Conservation (phyloP, 2,113 vertebrate genomes). For the Gallinago paraguaiae region DNA sequence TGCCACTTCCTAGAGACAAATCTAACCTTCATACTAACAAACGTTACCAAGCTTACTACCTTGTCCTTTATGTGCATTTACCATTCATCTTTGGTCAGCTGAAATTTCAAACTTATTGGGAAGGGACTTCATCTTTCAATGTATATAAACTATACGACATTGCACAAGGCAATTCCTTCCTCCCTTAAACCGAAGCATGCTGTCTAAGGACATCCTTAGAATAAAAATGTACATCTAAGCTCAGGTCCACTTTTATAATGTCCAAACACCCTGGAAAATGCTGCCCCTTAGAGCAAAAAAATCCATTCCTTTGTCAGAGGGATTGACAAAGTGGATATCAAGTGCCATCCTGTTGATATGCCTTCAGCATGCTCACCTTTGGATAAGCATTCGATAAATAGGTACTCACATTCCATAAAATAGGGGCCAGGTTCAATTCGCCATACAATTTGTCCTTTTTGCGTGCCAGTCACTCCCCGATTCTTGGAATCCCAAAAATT, state of each 20-base stretch:
- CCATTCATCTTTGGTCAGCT: neutral
- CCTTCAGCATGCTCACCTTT: neutral
- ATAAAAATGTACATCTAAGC: neutral
- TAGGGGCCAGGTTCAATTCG: slow-evolving; percentile 95
- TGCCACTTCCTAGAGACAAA: neutral
- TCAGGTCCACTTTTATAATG: neutral
- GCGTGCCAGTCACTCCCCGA: slow-evolving; percentile 94
- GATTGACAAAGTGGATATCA: neutral
- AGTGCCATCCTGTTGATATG: neutral
- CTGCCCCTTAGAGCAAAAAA: neutral
- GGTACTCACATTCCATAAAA: slow-evolving; percentile 95
- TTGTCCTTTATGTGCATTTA: neutral
- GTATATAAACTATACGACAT: accelerated
- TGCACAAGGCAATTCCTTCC: neutral
- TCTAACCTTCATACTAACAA: neutral
- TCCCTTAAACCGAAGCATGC: neutral
- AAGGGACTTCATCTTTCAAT: neutral
- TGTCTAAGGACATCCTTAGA: neutral
- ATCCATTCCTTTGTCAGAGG: neutral
- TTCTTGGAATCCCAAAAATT: slow-evolving; percentile 99
- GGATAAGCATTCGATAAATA: neutral
- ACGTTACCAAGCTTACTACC: neutral
- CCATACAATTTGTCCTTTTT: slow-evolving; percentile 98
- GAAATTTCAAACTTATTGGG: neutral
- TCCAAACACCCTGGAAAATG: neutral